Base-by-base conservation (phyloP, 2,888 invertebrate species). In the Archips xylosteana region DNA sequence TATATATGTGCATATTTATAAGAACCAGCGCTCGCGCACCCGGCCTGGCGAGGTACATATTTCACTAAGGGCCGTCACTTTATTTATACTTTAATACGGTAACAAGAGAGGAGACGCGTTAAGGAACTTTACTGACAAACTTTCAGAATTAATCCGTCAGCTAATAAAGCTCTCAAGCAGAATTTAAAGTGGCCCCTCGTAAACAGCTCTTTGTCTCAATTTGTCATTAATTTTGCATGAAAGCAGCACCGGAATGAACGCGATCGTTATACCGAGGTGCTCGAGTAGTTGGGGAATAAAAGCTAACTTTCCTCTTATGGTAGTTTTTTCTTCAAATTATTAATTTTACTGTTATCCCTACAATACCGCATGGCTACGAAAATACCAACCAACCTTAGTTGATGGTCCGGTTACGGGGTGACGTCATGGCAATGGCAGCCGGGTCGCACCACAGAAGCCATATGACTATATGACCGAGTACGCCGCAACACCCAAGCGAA, bases 361-460 rank as follows among this genome's bases (percentile, higher is more conserved):
- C 10, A 39, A 61, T 12, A 70, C 74, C 71, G 71, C 69, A 76
- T 75, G 63, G 47, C 57, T 34, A 34, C 57, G 15, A 86, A 84
- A 84, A 80, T 86, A 42, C 49, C 15, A 86, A 85, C 84, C 80
- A 86, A 85, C 84, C 80, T 86, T 83, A 85, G 85, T 83, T 84
- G 85, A 68, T 71, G 85, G 87, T 89, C 81, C 83, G 85, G 87
- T 88, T 85, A 82, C 83, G 80, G 73, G 82, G 78, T 94, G 92
- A 94, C 93, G 94, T 94, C 94, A 94, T 76, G 83, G 77, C 83
- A 85, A 85, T 87, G 88, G 90, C 92, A 91, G 88, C 87, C 92
- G 83, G 83, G 88, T 87, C 90, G 69, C 70, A 71, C 70, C 69
- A 83, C 85, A 89, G 92, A 93, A 93, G 92, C 92, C 92, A 85